Conservation (phyloP, 2,113 vertebrate species). For the Phrynocephalus versicolor region DNA sequence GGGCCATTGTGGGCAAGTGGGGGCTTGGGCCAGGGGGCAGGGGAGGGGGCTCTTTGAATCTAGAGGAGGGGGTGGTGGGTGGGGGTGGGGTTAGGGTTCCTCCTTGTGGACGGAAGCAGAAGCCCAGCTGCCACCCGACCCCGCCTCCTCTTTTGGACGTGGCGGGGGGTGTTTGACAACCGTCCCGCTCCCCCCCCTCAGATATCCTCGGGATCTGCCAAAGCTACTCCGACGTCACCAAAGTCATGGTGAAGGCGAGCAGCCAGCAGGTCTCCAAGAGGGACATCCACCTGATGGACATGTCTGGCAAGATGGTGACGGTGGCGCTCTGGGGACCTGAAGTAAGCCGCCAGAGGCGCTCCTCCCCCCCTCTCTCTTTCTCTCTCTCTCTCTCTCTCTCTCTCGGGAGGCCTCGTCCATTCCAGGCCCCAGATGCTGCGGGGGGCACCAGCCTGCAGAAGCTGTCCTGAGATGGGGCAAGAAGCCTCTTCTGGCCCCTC, state of each 20-base stretch:
- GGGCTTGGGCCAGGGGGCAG: not conserved
- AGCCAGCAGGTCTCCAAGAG: slow-evolving; percentile 92
- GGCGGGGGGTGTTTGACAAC: slow-evolving; percentile 23
- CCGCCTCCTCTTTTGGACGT: no score
- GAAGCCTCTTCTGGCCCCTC: no score
- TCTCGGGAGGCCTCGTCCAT: no score
- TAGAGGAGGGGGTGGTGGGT: not conserved
- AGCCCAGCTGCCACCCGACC: slow-evolving; percentile 6
- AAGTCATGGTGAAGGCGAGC: slow-evolving; percentile 86
- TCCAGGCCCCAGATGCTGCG: no score
- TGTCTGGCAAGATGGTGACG: slow-evolving; percentile 87
- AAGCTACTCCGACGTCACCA: slow-evolving; percentile 87
- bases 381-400: no score
- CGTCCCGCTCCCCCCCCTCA: slow-evolving; percentile 68
- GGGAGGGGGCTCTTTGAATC: not conserved
- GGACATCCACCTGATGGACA: slow-evolving; percentile 89
- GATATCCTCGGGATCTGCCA: slow-evolving; percentile 96
- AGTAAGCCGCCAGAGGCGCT: slow-evolving; percentile 70
- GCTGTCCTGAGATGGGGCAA: no score
- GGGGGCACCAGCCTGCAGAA: no score
- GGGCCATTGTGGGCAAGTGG: slow-evolving; percentile 87
- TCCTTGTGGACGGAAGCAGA: not conserved
- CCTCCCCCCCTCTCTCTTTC: not conserved
- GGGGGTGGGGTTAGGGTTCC: not conserved
- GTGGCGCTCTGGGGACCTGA: slow-evolving; percentile 94